Evolutionary conservation across 2,113 vertebrate species (phyloP), one percentile per base, ranked within the genome.

Genomic region (Hippopotamus amphibius): DNA sequence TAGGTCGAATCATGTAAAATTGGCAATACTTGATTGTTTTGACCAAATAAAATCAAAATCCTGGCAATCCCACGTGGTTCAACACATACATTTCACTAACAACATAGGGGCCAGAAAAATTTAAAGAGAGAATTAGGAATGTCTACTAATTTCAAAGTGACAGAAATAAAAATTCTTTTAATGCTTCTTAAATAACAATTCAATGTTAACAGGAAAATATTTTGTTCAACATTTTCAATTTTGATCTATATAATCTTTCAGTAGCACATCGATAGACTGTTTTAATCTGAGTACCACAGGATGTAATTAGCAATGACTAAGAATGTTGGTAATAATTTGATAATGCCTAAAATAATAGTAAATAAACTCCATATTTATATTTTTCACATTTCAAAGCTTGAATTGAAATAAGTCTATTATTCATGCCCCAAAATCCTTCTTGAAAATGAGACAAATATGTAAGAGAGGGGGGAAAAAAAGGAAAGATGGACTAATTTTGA

Each of bases 331-430:
- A 65, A 76, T 63, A 63, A 66, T 30, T 61, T 81, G 41, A 28
- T 24, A 63, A 55, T 61, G 19, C 21, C 74, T 71, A 61, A 95
- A 92, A 87, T 86, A 89, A 77, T 10, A 79, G 10, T 30, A 21
- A 21, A 87, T 59, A 55, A 30, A 12, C 11, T 48, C 65, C 33
- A 50, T 9, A 24, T 50, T 55, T 79, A n/a, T 12, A 43, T 30
- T 76, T 63, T 77, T 95, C 46, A 80, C 13, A 76, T 95, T 81
- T 96, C 89, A 95, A 90, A 69, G n/a, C 24, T 92, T 93, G 90
- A 61, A 37, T 57, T 88, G 46, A 91, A 68, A 85, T 95, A 16
- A 92, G 68, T 33, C 41, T 87, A 77, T 50, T 79, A 92, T 37
- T 61, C 83, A 95, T 6, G 0, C 53, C n/a, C 46, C 46, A 65